Percentiles rank a stretch among this genome's conserved stretches.
These are phyloP conservation scores for Papilio helenus DNA, from an alignment of 1,140 invertebrate genomes.

Conservation along the genomic window DNA sequence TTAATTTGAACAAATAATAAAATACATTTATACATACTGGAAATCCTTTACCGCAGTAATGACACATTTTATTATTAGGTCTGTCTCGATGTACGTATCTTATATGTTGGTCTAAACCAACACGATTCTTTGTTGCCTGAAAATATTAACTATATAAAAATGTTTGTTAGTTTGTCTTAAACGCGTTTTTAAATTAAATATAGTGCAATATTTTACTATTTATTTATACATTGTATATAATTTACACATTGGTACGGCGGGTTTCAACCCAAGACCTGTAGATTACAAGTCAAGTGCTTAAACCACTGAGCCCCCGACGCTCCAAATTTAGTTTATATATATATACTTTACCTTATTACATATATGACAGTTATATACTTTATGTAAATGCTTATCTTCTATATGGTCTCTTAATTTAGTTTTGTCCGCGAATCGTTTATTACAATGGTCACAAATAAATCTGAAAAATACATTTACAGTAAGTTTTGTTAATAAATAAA, in stretches of 20 bases:
- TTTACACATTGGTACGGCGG: too few relatives aligned
- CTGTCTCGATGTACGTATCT: conserved; percentile 70
- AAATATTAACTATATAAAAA: conserved; percentile 39
- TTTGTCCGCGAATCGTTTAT: conserved; percentile 65
- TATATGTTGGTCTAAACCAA: conserved; percentile 71
- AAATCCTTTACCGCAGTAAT: conserved; percentile 75
- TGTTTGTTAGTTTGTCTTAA: too few relatives aligned
- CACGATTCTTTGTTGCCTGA: conserved; percentile 70
- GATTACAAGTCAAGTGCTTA: too few relatives aligned
- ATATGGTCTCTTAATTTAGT: conserved; percentile 75
- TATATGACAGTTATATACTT: conserved; percentile 67
- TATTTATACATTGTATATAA: too few relatives aligned
- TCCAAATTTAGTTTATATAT: too few relatives aligned
- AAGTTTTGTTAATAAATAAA: too few relatives aligned
- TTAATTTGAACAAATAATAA: background rate
- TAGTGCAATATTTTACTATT: too few relatives aligned
- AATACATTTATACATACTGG: conserved; percentile 59
- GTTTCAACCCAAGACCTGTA: too few relatives aligned
- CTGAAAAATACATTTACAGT: conserved; percentile 47
- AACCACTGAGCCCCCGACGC: too few relatives aligned
- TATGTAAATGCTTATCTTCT: conserved; percentile 72
- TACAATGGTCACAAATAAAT: conserved; percentile 72
- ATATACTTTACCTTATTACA: conserved; percentile 68
- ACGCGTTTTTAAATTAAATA: too few relatives aligned
- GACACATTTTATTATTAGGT: conserved; percentile 73